Percentiles rank a stretch among this genome's conserved stretches.
Conservation (phyloP, 2,888 invertebrate genomes). For the Pasiphila rectangulata region DNA sequence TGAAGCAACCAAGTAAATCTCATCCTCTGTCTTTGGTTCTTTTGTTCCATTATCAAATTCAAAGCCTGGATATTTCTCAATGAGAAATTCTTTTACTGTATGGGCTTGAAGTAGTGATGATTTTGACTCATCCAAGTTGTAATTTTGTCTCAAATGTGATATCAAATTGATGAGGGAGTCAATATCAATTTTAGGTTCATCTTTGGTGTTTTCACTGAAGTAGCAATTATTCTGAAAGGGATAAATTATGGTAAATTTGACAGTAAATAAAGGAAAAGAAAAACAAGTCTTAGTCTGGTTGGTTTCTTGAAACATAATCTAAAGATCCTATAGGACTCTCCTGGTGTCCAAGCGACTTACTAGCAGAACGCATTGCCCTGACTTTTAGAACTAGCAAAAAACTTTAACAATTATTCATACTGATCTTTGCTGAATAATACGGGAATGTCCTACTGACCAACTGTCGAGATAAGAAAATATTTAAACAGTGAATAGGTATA, state of each 20-base stretch:
- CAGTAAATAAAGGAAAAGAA: not conserved
- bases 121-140: slow-evolving; percentile 66
- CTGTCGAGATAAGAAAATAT: too few relatives aligned
- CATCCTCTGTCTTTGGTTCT: slow-evolving; percentile 50
- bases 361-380: too few relatives aligned
- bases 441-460: too few relatives aligned
- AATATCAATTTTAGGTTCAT: slow-evolving; percentile 45
- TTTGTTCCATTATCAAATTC: slow-evolving; percentile 60
- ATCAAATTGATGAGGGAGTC: slow-evolving; percentile 61
- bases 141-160: slow-evolving; percentile 62
- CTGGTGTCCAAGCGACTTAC: too few relatives aligned
- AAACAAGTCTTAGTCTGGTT: too few relatives aligned
- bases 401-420: too few relatives aligned
- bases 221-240: slow-evolving; percentile 74
- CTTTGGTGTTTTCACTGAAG: slow-evolving; percentile 48
- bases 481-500: too few relatives aligned
- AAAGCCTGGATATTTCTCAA: slow-evolving; percentile 76
- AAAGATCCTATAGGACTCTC: not conserved
- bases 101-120: slow-evolving; percentile 63
- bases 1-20: slow-evolving; percentile 70
- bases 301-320: not conserved
- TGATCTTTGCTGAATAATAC: too few relatives aligned
- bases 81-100: slow-evolving; percentile 62
- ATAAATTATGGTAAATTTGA: not conserved
- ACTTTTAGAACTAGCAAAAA: too few relatives aligned